Conservation (phyloP, 2,113 vertebrate species). For the Regulus satrapa region DNA sequence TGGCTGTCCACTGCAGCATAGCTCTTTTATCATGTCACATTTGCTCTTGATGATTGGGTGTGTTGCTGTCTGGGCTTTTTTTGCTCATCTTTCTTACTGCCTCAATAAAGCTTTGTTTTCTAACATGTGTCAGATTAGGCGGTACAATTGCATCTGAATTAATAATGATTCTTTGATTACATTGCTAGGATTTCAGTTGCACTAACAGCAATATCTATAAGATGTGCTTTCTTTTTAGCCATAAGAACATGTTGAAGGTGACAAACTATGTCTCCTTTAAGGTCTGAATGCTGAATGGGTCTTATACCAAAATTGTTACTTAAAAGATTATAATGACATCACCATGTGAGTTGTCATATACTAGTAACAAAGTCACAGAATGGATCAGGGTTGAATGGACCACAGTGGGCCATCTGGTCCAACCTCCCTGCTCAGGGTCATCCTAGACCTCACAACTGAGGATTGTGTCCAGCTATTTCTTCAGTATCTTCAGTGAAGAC, state of each 20-base stretch:
- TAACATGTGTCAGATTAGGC: neutral
- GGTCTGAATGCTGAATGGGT: neutral
- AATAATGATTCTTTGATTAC: neutral
- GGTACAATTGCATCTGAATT: neutral
- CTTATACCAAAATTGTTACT: neutral
- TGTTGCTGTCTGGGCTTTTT: fast-evolving
- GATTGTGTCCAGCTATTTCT: neutral
- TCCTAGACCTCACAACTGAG: no score
- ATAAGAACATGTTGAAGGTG: neutral
- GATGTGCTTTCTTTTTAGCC: neutral
- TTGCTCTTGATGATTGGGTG: neutral
- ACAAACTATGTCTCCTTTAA: neutral
- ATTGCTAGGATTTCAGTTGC: neutral
- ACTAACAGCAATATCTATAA: neutral
- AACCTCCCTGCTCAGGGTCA: neutral
- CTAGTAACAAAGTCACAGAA: neutral
- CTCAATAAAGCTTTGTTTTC: neutral
- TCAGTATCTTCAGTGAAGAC: neutral
- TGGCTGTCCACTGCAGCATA: fast-evolving
- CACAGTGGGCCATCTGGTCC: neutral
- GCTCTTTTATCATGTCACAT: neutral
- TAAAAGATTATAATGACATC: neutral
- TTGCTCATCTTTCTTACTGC: neutral
- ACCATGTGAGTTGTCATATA: neutral
- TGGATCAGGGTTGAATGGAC: neutral